Percentiles rank a stretch among this genome's conserved stretches.
Conservation (phyloP, 2,113 vertebrate species). For the Pampusana beccarii region DNA sequence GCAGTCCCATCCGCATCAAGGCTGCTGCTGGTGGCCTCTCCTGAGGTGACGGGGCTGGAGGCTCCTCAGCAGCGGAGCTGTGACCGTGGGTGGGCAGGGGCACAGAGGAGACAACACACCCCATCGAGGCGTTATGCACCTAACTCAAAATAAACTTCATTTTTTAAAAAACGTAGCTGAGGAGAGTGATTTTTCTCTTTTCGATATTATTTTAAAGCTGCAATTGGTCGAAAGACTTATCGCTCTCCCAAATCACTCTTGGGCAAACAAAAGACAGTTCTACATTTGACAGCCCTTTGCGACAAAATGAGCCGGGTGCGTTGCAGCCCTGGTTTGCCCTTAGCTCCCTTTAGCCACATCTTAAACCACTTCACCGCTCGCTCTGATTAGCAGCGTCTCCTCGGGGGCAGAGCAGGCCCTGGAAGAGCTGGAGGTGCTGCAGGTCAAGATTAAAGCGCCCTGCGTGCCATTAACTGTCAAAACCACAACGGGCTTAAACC, state of each 20-base stretch:
- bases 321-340: background rate
- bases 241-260: background rate
- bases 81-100: background rate
- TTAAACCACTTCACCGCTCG: background rate
- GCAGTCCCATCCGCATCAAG: accelerated
- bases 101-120: background rate
- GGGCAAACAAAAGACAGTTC: background rate
- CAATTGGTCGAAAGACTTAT: background rate
- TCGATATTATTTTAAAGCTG: background rate
- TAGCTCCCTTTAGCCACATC: background rate
- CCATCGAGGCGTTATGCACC: background rate
- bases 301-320: background rate
- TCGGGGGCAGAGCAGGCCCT: background rate
- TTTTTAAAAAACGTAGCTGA: background rate
- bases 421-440: background rate
- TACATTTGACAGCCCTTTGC: background rate
- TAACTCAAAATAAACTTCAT: background rate
- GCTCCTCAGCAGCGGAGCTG: too few species aligned
- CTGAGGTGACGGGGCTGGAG: background rate
- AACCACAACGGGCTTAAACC: background rate
- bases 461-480: background rate
- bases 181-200: background rate
- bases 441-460: conserved; percentile 10
- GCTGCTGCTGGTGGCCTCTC: accelerated
- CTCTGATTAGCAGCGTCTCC: background rate